Percentiles rank a stretch among this genome's conserved stretches.
Evolutionary conservation across 2,888 invertebrate species (phyloP).

Genomic region (Synanthedon myopaeformis): DNA sequence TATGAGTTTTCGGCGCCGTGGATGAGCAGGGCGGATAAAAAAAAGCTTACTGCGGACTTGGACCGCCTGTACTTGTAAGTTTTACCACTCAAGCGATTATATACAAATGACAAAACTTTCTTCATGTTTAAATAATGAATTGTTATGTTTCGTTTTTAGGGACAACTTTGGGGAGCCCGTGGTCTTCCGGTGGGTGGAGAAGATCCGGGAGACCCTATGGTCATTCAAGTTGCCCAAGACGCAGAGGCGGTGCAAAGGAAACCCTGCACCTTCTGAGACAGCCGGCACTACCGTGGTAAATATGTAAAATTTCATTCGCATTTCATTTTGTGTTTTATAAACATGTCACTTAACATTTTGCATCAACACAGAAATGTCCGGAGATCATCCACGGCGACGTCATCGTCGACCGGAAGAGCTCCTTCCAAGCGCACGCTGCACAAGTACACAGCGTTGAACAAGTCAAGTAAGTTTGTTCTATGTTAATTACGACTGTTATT

Average conservation of each 20-base stretch:
- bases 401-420: neutral
- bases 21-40: too few species aligned
- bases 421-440: neutral
- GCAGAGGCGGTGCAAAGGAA: neutral
- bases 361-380: neutral
- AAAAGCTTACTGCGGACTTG: too few species aligned
- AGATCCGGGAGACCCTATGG: constrained; percentile 60
- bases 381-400: neutral
- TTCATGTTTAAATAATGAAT: too few species aligned
- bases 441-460: neutral
- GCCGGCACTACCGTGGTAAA: neutral
- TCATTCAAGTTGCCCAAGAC: neutral
- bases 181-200: constrained; percentile 74
- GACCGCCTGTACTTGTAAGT: too few species aligned
- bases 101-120: too few species aligned
- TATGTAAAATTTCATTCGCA: too few species aligned
- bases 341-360: too few species aligned
- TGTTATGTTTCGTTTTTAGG: neutral
- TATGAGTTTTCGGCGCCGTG: too few species aligned
- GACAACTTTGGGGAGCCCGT: constrained; percentile 68
- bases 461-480: neutral
- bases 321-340: too few species aligned
- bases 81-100: too few species aligned
- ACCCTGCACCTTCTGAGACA: neutral
- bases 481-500: neutral